Evolutionary conservation across 1,140 invertebrate species (phyloP).

Genomic region (Heterodera carotae): DNA sequence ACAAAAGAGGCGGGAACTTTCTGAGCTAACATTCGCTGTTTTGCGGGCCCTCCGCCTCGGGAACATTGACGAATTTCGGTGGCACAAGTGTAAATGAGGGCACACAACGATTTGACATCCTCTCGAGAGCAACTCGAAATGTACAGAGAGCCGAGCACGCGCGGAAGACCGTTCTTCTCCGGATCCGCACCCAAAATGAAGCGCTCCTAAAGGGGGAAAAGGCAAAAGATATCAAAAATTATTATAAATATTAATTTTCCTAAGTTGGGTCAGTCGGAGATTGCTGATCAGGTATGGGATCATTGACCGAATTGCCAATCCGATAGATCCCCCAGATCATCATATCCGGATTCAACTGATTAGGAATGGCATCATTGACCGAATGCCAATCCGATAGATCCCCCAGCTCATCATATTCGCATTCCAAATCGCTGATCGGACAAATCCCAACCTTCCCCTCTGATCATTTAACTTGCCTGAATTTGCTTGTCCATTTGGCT

Average conservation of each 20-base stretch:
- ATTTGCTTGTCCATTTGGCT: conserved; percentile 86
- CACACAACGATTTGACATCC: conserved; percentile 84
- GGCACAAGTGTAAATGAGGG: conserved; percentile 71
- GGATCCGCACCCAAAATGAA: conserved; percentile 91
- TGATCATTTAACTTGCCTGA: conserved; percentile 67
- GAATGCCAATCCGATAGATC: too few species aligned
- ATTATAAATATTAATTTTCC: too few species aligned
- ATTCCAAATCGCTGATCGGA: too few species aligned
- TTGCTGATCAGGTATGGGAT: too few species aligned
- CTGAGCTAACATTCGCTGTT: conserved; percentile 86
- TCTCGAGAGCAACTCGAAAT: conserved; percentile 82
- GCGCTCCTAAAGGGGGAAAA: conserved; percentile 65
- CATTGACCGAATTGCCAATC: too few species aligned
- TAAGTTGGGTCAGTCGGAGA: too few species aligned
- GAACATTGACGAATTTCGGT: conserved; percentile 84
- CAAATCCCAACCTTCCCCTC: too few species aligned
- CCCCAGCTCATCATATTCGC: too few species aligned
- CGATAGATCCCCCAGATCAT: too few species aligned
- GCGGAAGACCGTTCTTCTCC: conserved; percentile 89
- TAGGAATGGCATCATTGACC: too few species aligned
- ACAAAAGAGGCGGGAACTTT: conserved; percentile 93
- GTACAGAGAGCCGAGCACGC: conserved; percentile 89
- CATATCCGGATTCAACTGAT: too few species aligned
- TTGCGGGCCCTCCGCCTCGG: conserved; percentile 69
- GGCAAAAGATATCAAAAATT: too few species aligned